Evolutionary conservation across 1,140 invertebrate species (phyloP).

Genomic region (Drusus annulatus): DNA sequence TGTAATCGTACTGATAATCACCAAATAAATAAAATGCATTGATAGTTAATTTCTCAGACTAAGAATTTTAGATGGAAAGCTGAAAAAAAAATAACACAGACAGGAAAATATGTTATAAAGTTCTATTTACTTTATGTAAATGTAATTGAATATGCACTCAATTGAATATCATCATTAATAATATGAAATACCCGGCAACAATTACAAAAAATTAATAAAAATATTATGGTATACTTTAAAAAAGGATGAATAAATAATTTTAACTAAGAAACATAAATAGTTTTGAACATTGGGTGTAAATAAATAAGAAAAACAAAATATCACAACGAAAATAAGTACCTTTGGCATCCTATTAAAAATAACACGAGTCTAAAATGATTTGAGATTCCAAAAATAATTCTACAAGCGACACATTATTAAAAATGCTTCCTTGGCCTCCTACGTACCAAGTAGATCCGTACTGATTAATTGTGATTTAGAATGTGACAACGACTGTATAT

Average conservation of each 20-base stretch:
- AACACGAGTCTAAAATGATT: constrained; percentile 15
- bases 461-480: constrained; percentile 39
- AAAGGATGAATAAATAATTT: no score
- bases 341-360: background rate
- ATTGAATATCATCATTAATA: no score
- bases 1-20: no score
- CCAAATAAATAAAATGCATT: background rate
- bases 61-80: background rate
- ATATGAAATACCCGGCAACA: no score
- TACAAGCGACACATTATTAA: constrained; percentile 24
- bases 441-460: constrained; percentile 8
- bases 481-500: constrained; percentile 14
- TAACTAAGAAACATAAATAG: no score
- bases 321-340: background rate
- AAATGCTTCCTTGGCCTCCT: constrained; percentile 25
- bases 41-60: background rate
- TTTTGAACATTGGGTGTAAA: background rate
- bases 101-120: background rate
- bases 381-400: constrained; percentile 13
- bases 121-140: background rate
- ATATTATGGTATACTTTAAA: no score
- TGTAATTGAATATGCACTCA: no score
- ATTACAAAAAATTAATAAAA: no score
- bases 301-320: constrained; percentile 9
- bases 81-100: background rate